phyloP scores from a whole-genome alignment of 2,888 invertebrate species.

The Busseola fusca region DNA sequence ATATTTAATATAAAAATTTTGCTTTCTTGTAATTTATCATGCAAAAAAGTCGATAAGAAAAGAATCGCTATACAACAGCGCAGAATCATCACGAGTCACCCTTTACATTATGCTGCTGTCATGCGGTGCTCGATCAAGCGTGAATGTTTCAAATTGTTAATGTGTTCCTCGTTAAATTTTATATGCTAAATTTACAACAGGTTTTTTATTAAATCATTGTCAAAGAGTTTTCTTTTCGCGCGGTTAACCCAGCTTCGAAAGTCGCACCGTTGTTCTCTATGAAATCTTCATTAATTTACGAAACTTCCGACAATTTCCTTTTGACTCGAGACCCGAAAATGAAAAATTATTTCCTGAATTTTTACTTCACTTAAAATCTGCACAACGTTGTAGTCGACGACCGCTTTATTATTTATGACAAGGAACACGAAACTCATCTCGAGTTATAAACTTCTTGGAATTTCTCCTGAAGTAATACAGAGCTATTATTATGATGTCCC shows the following conservation, averaged over 20 bases:
- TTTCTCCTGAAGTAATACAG: conserved; percentile 89
- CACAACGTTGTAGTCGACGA: conserved; percentile 87
- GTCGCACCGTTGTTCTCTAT: conserved; percentile 70
- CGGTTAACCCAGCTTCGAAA: conserved; percentile 59
- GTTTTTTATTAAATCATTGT: conserved; percentile 41
- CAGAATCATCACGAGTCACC: conserved; percentile 72
- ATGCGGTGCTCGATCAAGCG: conserved; percentile 68
- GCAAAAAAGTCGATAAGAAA: conserved; percentile 66
- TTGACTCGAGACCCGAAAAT: conserved; percentile 78
- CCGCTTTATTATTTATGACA: conserved; percentile 89
- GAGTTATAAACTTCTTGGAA: conserved; percentile 90
- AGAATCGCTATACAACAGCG: conserved; percentile 57
- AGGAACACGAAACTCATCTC: conserved; percentile 89
- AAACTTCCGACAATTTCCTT: conserved; percentile 80
- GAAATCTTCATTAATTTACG: conserved; percentile 80
- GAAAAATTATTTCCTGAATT: conserved; percentile 85
- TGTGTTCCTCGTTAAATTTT: conserved; percentile 51
- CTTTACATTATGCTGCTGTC: conserved; percentile 70
- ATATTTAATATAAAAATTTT: conserved; percentile 41
- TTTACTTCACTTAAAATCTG: conserved; percentile 88
- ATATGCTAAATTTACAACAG: conserved; percentile 49
- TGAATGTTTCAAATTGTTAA: conserved; percentile 55
- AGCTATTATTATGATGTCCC: conserved; percentile 89
- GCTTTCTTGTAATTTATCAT: conserved; percentile 54
- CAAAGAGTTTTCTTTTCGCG: conserved; percentile 45